phyloP scores from a whole-genome alignment of 1,140 invertebrate species.

The Ceratosolen fusciceps region DNA sequence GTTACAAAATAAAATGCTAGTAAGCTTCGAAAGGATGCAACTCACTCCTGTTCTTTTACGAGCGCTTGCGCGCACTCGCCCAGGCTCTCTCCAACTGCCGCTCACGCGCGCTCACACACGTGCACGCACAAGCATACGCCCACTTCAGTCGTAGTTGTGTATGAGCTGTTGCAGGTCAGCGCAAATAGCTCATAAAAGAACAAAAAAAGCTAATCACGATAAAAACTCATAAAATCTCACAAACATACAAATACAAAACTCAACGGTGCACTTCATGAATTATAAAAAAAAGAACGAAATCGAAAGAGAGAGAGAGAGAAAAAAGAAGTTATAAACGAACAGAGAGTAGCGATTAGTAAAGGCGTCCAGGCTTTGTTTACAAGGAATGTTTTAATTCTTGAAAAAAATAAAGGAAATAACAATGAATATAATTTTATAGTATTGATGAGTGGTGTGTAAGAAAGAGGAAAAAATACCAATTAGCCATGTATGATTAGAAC shows the following conservation, averaged over 20 bases:
- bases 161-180: slow-evolving; percentile 62
- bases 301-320: no score
- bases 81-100: no score
- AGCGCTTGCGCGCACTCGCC: no score
- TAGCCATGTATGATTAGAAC: slow-evolving; percentile 30
- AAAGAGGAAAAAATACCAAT: slow-evolving; percentile 43
- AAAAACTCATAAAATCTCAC: slow-evolving; percentile 53
- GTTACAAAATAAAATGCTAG: background rate
- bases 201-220: slow-evolving; percentile 52
- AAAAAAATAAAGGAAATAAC: slow-evolving; percentile 44
- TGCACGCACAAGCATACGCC: no score
- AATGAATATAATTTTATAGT: slow-evolving; percentile 19
- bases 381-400: slow-evolving; percentile 49
- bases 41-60: slow-evolving; percentile 49
- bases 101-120: no score
- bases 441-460: slow-evolving; percentile 36
- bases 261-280: slow-evolving; percentile 45
- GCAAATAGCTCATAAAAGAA: slow-evolving; percentile 58
- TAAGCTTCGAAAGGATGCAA: background rate
- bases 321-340: slow-evolving; percentile 43
- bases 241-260: slow-evolving; percentile 56
- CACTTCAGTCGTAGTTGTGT: slow-evolving; percentile 43
- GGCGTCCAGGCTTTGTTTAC: slow-evolving; percentile 49
- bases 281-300: slow-evolving; percentile 45
- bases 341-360: slow-evolving; percentile 50